A percentile compares a stretch with the other conserved stretches of the same genome.
Evolutionary conservation across 2,888 invertebrate genomes (phyloP).

Genomic region (Eristalinus sepulchralis): DNA sequence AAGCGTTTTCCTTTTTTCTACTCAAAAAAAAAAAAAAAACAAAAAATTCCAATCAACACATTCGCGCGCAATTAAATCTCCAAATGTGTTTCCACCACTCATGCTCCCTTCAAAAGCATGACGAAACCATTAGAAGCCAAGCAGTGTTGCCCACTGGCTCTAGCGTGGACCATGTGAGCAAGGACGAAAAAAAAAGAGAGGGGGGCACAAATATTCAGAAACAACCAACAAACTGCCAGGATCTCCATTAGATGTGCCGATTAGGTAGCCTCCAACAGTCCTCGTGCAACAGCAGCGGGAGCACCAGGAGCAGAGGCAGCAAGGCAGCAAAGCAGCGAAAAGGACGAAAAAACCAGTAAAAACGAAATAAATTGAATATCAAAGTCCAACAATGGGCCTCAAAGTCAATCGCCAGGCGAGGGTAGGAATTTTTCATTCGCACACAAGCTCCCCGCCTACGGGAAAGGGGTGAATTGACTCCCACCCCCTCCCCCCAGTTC

Average conservation of each 20-base stretch:
- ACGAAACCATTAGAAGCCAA: neutral
- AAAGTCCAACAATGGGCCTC: constrained; percentile 45
- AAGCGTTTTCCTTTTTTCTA: neutral
- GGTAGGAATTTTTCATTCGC: neutral
- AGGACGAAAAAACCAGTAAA: neutral
- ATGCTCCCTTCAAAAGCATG: neutral
- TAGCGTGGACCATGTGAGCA: neutral
- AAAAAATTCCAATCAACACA: constrained; percentile 64
- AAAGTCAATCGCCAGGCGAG: neutral
- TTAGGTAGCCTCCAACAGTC: constrained; percentile 38
- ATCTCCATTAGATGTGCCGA: constrained; percentile 59
- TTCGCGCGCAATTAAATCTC: constrained; percentile 67
- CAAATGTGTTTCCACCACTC: constrained; percentile 19
- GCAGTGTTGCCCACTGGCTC: neutral
- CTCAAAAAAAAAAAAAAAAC: too few relatives aligned
- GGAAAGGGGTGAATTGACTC: constrained; percentile 3
- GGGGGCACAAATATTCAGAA: neutral
- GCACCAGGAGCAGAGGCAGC: neutral
- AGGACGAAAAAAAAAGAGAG: neutral
- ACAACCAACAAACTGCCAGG: constrained; percentile 3
- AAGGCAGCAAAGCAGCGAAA: constrained; percentile 1
- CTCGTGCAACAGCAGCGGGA: neutral
- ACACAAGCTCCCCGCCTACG: neutral
- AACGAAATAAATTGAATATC: constrained; percentile 60
- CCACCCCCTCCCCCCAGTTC: neutral